Evolutionary conservation across 2,797 vertebrate species (phyloP), one percentile per base, ranked within the genome.

Genomic region (Arnoldichthys spilopterus): DNA sequence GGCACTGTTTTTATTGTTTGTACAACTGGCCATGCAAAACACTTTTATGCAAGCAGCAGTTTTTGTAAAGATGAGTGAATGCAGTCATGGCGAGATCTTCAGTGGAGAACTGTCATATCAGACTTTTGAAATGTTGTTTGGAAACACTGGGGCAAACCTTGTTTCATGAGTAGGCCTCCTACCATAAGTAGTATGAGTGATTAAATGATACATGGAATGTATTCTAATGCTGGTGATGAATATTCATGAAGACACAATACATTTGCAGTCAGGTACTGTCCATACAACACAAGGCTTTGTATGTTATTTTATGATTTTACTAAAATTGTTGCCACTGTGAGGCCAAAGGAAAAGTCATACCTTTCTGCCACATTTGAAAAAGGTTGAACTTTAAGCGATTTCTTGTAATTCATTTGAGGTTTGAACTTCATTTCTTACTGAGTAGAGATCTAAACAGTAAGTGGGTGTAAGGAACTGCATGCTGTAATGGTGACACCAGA

Each of bases 1-100:
- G 73, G 76, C 84, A 82, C 63, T 6, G 80, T 87, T 84, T 87
- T 72, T 78, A 61, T 82, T 0, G 28, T 78, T 85, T 85, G 79
- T 84, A 71, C 76, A 85, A 78, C 66, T 79, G 59, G 74, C 84
- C 68, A 83, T 86, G 79, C 62, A 82, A 64, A 79, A 77, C 82
- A 45, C 72, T 77, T 47, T 85, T 72, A 83, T 89, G 83, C 85
- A 87, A 77, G 34, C 63, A 62, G 47, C 26, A 53, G 11, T 61
- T 63, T 72, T 12, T 40, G 30, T 68, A 62, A 56, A 18, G 6
- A 64, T 32, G 74, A 74, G 58, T 56, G 75, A 63, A 47, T 40
- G 53, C 53, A 64, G 59, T 69, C 67, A 32, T 62, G 22, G 11
- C 1, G 1, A 63, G 8, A 62, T 72, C 72, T 49, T 66, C 40